Evolutionary conservation across 2,888 invertebrate genomes (phyloP).

Genomic region (Nemurella pictetii): DNA sequence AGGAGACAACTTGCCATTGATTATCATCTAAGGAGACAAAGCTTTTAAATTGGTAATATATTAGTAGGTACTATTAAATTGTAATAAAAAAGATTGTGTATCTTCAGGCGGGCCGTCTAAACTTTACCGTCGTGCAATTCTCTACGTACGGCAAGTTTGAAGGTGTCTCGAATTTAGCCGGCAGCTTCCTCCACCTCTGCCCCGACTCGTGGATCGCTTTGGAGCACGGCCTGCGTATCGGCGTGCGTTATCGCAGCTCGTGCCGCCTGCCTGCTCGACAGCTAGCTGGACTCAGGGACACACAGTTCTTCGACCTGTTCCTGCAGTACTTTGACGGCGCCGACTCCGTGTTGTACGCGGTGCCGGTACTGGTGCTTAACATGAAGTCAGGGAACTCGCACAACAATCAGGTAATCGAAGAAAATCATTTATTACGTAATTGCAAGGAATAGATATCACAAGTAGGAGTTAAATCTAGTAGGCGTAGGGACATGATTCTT

Average conservation of each 20-base stretch:
- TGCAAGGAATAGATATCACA: no score
- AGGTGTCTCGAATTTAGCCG: conserved; percentile 49
- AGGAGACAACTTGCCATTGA: not conserved
- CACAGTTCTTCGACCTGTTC: conserved; percentile 59
- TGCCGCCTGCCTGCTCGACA: conserved; percentile 51
- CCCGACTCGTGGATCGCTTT: conserved; percentile 45
- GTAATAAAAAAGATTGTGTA: conserved; percentile 35
- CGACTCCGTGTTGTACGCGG: conserved; percentile 55
- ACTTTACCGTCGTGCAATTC: conserved; percentile 53
- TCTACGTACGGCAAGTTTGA: conserved; percentile 52
- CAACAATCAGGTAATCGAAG: conserved; percentile 49
- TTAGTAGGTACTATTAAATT: no score
- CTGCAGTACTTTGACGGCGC: conserved; percentile 54
- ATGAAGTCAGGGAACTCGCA: conserved; percentile 52
- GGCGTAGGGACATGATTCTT: no score
- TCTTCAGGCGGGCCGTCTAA: conserved; percentile 51
- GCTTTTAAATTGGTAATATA: no score
- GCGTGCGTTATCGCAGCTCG: conserved; percentile 50
- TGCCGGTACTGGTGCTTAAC: conserved; percentile 61
- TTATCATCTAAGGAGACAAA: not conserved
- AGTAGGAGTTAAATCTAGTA: no score
- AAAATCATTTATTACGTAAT: not conserved
- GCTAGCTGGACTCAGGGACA: conserved; percentile 49
- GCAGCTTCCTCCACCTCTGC: conserved; percentile 47
- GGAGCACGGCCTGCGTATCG: conserved; percentile 51